A percentile compares a stretch with the other conserved stretches of the same genome.
phyloP scores from a whole-genome alignment of 2,113 vertebrate genomes.

The Gallinago media region DNA sequence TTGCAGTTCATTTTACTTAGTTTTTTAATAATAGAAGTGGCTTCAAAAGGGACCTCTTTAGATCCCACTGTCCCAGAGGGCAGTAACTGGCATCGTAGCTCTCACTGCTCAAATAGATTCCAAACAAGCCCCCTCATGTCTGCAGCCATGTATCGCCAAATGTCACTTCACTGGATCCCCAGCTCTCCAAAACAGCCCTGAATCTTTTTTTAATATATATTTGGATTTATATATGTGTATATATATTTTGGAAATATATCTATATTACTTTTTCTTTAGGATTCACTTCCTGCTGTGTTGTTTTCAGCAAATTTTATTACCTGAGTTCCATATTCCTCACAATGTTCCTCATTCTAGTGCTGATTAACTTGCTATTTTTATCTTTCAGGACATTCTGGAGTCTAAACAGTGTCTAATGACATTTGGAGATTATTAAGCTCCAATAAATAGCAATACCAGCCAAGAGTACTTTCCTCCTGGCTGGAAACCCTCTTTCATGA shows the following conservation, averaged over 20 bases:
- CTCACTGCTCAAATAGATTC: not conserved
- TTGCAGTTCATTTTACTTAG: not conserved
- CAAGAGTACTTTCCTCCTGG: conserved; percentile 36
- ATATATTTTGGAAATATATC: not conserved
- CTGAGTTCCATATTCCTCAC: not conserved
- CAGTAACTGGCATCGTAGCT: not conserved
- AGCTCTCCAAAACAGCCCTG: not conserved
- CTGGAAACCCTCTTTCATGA: conserved; percentile 14
- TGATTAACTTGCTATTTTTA: conserved; percentile 41
- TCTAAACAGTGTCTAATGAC: conserved; percentile 4
- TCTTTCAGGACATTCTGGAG: conserved; percentile 29
- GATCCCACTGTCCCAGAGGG: not conserved
- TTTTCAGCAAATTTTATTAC: conserved; percentile 1
- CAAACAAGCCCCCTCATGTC: not conserved
- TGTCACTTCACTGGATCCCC: not conserved
- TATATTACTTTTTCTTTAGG: not conserved
- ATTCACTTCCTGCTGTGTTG: not conserved
- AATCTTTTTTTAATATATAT: not conserved
- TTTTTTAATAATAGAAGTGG: not conserved
- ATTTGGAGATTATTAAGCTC: conserved; percentile 38
- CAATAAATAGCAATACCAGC: conserved; percentile 13
- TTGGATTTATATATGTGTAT: not conserved
- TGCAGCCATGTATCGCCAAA: not conserved
- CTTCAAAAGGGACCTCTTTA: not conserved
- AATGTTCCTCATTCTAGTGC: not conserved